Base-by-base conservation (phyloP, 1,140 invertebrate species). In the Brachionus paranguensis region DNA sequence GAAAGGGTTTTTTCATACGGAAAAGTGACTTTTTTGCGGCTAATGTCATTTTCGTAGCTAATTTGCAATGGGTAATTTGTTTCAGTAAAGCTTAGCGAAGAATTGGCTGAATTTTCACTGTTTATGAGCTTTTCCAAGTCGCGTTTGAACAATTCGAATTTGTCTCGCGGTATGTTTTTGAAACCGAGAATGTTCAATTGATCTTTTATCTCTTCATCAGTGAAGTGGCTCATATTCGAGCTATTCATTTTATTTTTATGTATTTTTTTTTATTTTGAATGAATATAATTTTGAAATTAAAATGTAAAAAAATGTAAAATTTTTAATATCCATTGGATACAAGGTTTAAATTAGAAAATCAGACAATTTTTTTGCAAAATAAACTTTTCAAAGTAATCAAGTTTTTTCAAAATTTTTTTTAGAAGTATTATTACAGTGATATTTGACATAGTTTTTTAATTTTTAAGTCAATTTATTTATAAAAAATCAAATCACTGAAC, bases 301-400 rank as follows among this genome's bases (percentile, higher is more conserved):
- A 72, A 72, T 72, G 68, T 72, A 47, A 72, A 72, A 72, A 43
- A 72, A 72, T 72, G 68, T 72, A 37, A 37, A 72, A 45, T 72
- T 41, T 72, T 72, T 72, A n/a, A 72, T 72, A 72, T 72, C 68
- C 68, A 72, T 72, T 72, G 68, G 68, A 72, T 41, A 72, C 68
- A 12, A 43, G 68, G 33, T 72, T 72, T 8, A 33, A 53, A 53
- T 14, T 37, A 53, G 47, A 53, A 53, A 53, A 53, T 53, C 47
- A 14, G 60, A 65, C 27, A 24, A 68, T 24, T 72, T 45, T 47
- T 33, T 33, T 33, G 27, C 65, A 68, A 68, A 68, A 68, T 37
- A 0, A 37, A 37, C 33, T 37, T 37, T 37, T 37, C 33, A 37
- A 37, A 37, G 33, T 37, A 37, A 6, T 37, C 33, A 37, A 37